Evolutionary conservation across 2,113 vertebrate genomes (phyloP), one percentile per base, ranked within the genome.

Genomic region (Caranx melampygus): DNA sequence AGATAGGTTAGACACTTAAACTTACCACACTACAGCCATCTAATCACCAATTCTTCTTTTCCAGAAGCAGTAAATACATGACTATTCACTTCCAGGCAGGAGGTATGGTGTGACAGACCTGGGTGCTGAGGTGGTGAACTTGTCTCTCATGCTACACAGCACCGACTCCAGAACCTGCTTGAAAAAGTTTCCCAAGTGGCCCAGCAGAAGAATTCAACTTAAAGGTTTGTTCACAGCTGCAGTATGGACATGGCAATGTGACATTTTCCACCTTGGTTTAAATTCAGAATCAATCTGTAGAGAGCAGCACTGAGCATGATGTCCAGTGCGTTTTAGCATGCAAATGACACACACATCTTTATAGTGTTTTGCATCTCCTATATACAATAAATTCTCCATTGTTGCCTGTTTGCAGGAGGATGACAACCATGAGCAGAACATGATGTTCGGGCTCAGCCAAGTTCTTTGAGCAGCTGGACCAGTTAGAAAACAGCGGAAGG

Each of bases 391-490:
- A 47, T 3, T 44, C 40, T 55, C 51, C 42, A 40, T 5, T 18
- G 10, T 21, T 49, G 6, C 83, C 59, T 85, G 40, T 60, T 54
- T 78, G 45, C 90, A 99, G 97, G 98, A 99, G 84, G 97, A 97
- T n/a, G 95, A 96, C 83, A 95, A 94, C 81, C 95, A 96, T 0
- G 97, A 99, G 87, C 97, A 97, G 92, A 94, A 92, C 59, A 96
- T 47, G 97, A 99, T 3, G 97, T 99, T 81, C 97, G 97, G 76
- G 91, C 96, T 33, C 97, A 99, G 94, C 96, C 99, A 98, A 97
- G 87, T 99, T 97, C 90, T 99, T 99, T 83, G 97, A 99, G 88
- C 98, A 99, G 91, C 96, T 99, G 61, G 98, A 99, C 92, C 97
- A 97, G 88, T 94, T 98, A 67, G 98, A 99, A 85, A 98, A 80